A percentile compares a stretch with the other conserved stretches of the same genome.
These are phyloP conservation scores for Euwallacea fornicatus DNA, from an alignment of 1,140 invertebrate genomes.

Conservation along the genomic window DNA sequence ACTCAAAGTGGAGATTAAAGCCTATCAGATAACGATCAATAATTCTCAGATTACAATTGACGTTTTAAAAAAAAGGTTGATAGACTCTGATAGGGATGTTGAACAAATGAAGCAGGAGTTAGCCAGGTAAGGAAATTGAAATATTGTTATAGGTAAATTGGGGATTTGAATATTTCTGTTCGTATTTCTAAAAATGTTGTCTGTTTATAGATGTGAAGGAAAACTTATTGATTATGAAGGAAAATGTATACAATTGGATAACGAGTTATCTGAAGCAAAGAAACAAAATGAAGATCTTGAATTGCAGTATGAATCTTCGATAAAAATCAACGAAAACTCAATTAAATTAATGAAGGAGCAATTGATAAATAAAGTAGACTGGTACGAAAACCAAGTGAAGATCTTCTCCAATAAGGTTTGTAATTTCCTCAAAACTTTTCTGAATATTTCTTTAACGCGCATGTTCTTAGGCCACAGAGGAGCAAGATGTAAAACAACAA, in stretches of 20 bases:
- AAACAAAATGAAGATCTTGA: constrained; percentile 48
- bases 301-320: constrained; percentile 47
- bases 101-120: constrained; percentile 56
- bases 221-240: constrained; percentile 55
- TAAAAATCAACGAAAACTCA: constrained; percentile 42
- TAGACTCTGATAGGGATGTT: constrained; percentile 58
- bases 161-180: too few species aligned
- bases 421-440: too few species aligned
- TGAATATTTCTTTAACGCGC: not conserved
- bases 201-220: constrained; percentile 46
- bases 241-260: constrained; percentile 50
- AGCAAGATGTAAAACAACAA: constrained; percentile 29
- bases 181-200: not conserved
- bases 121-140: constrained; percentile 5
- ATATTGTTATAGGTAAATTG: too few species aligned
- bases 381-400: constrained; percentile 31
- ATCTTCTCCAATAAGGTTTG: constrained; percentile 15
- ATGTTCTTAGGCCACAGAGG: constrained; percentile 10
- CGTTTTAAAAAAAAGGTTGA: constrained; percentile 56
- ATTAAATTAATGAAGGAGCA: constrained; percentile 41
- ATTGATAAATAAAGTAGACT: constrained; percentile 38
- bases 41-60: constrained; percentile 57
- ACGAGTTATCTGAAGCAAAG: constrained; percentile 50
- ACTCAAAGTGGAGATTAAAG: constrained; percentile 54
- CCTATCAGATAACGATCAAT: constrained; percentile 56